Conservation (phyloP, 2,797 vertebrate species). For the Gallinago stenura region DNA sequence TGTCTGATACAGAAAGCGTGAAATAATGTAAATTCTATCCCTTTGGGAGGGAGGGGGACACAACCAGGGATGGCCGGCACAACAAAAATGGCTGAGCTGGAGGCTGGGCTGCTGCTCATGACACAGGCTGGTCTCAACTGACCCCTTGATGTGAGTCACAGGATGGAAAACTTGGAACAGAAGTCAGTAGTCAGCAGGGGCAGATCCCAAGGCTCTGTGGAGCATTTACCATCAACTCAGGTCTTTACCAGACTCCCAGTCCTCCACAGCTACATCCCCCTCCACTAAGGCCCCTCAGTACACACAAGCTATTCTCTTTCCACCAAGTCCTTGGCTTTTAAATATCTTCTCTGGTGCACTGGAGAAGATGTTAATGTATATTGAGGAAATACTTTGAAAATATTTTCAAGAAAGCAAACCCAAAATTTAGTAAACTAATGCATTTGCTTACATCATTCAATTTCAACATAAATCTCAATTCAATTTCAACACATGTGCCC, state of each 20-base stretch:
- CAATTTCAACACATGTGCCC: too few species aligned
- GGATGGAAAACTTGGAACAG: background rate
- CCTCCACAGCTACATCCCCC: background rate
- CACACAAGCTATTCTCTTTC: background rate
- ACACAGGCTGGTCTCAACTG: background rate
- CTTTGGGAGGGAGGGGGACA: background rate
- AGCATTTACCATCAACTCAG: background rate
- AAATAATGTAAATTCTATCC: background rate
- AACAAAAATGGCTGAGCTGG: background rate
- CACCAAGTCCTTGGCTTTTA: background rate
- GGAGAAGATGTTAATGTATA: background rate
- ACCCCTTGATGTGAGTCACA: background rate
- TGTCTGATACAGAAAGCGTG: background rate
- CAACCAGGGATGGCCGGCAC: background rate
- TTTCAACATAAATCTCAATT: background rate
- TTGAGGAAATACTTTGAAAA: background rate
- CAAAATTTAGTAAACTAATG: background rate
- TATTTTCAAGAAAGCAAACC: background rate
- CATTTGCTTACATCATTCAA: background rate
- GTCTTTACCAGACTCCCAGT: background rate
- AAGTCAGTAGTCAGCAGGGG: background rate
- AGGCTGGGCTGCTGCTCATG: background rate
- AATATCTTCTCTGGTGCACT: background rate
- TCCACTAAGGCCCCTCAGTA: background rate
- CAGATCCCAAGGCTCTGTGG: background rate